Conservation (phyloP, 2,888 invertebrate genomes). For the Callosobruchus maculatus region DNA sequence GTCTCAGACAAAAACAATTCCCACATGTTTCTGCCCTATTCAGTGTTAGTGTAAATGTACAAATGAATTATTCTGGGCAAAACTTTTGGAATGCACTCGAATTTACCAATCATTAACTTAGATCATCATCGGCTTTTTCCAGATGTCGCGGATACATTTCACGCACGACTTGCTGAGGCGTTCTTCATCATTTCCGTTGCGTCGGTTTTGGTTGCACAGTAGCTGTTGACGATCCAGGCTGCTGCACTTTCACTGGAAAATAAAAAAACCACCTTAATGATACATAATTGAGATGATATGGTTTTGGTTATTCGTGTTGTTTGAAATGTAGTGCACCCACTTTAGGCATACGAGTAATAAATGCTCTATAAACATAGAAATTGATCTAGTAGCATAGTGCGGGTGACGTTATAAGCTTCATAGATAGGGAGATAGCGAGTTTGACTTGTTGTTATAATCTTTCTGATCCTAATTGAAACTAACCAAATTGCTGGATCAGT, state of each 20-base stretch:
- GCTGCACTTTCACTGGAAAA: conserved; percentile 31
- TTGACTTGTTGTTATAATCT: no score
- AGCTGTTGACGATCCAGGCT: not conserved
- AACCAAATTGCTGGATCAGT: no score
- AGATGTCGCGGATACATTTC: not conserved
- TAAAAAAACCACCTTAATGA: conserved; percentile 12
- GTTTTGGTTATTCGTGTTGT: not conserved
- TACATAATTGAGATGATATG: not conserved
- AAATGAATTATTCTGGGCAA: no score
- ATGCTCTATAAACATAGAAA: not conserved
- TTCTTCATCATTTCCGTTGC: not conserved
- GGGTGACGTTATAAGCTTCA: no score
- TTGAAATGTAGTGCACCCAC: not conserved
- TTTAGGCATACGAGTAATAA: not conserved
- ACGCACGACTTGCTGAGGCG: not conserved
- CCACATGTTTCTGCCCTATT: no score
- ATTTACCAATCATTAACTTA: not conserved
- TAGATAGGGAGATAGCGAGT: no score
- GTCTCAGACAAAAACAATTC: no score
- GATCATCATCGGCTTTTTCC: not conserved
- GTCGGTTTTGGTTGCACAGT: not conserved
- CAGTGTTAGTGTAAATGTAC: no score
- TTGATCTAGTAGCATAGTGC: not conserved
- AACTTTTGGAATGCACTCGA: no score
- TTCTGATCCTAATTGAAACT: no score